Evolutionary conservation across 1,140 invertebrate species (phyloP).

Genomic region (Eurosta solidaginis): DNA sequence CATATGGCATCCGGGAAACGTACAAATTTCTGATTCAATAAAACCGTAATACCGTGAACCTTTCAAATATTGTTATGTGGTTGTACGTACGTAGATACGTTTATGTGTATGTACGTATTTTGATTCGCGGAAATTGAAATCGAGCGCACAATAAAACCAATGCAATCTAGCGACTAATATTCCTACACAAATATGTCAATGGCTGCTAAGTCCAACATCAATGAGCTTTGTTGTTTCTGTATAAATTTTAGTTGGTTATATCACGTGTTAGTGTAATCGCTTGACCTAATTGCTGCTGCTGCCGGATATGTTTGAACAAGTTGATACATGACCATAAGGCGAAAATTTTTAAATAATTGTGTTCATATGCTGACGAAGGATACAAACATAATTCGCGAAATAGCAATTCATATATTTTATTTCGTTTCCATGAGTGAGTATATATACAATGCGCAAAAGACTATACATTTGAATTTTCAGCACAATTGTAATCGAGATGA

Average conservation of each 20-base stretch:
- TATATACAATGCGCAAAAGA: too few relatives aligned
- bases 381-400: background rate
- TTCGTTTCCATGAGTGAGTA: background rate
- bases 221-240: background rate
- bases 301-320: background rate
- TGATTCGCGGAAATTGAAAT: background rate
- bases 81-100: background rate
- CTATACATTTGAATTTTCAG: too few relatives aligned
- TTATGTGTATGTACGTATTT: background rate
- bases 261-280: background rate
- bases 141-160: background rate
- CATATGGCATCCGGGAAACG: background rate
- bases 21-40: constrained; percentile 11
- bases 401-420: background rate
- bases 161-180: background rate
- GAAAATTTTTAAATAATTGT: background rate
- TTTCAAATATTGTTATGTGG: too few relatives aligned
- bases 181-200: background rate
- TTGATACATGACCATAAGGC: constrained; percentile 4
- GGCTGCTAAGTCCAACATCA: background rate
- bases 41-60: background rate
- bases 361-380: background rate
- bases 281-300: background rate
- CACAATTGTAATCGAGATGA: too few relatives aligned
- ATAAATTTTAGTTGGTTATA: background rate